These are phyloP conservation scores for Heteractis magnifica DNA, from an alignment of 92 coral and sea anemone genomes.

Conservation along the genomic window DNA sequence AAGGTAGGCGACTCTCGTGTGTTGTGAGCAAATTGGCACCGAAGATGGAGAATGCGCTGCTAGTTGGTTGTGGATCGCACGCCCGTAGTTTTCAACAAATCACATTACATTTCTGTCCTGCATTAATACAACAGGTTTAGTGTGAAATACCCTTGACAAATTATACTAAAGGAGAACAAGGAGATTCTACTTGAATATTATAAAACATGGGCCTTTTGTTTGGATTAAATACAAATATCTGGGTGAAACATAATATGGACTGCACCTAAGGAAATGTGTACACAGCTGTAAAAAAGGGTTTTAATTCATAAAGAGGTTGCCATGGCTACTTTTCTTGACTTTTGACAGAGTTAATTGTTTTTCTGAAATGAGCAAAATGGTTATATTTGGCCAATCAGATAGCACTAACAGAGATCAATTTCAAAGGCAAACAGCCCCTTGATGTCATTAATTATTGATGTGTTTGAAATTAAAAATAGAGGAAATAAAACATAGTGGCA, in stretches of 20 bases:
- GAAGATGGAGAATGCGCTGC: conserved; percentile 77
- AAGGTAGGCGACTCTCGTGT: conserved; percentile 44
- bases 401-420: background rate
- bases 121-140: conserved; percentile 45
- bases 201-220: background rate
- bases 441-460: background rate
- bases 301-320: background rate
- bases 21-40: conserved; percentile 43
- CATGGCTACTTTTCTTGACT: background rate
- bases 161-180: background rate
- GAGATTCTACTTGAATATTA: background rate
- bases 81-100: conserved; percentile 80
- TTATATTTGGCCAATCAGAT: background rate
- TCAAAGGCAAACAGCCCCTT: background rate
- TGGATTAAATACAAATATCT: background rate
- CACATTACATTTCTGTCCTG: conserved; percentile 70
- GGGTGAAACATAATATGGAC: background rate
- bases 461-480: background rate
- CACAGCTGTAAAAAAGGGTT: background rate
- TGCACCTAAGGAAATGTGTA: background rate
- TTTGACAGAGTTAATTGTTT: background rate
- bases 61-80: conserved; percentile 61
- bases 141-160: conserved; percentile 20
- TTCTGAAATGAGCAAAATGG: background rate
- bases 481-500: too few relatives aligned